Evolutionary conservation across 35 echinoderm and acorn worm species (phyloP).

Genomic region (Nesometra sesokonis): DNA sequence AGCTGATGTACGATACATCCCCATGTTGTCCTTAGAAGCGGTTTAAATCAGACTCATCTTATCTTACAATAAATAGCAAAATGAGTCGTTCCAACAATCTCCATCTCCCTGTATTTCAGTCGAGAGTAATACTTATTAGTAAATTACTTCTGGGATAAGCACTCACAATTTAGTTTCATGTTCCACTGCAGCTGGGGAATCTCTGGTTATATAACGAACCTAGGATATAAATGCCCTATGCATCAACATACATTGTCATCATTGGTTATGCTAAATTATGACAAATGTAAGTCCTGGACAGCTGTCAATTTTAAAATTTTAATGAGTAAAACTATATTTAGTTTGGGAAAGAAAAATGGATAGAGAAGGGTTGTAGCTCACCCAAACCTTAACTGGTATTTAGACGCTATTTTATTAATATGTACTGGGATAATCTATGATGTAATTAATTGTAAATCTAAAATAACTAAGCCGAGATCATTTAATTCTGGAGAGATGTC

Average conservation of each 20-base stretch:
- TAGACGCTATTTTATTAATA: too few species aligned
- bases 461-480: too few species aligned
- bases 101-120: not conserved
- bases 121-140: not conserved
- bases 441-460: too few species aligned
- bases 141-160: not conserved
- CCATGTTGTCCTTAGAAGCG: not conserved
- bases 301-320: too few species aligned
- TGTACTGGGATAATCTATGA: too few species aligned
- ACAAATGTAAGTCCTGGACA: too few species aligned
- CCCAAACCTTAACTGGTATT: too few species aligned
- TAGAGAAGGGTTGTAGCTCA: too few species aligned
- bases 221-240: not conserved
- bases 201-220: not conserved
- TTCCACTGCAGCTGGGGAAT: not conserved
- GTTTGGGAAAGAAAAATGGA: too few species aligned
- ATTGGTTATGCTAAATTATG: not conserved
- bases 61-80: not conserved
- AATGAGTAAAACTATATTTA: too few species aligned
- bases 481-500: too few species aligned
- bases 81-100: not conserved
- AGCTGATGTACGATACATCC: not conserved
- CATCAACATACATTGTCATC: not conserved
- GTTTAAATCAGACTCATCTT: not conserved
- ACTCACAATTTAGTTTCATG: not conserved